phyloP scores from a whole-genome alignment of 2,113 vertebrate species.

The Crotalus horridus region DNA sequence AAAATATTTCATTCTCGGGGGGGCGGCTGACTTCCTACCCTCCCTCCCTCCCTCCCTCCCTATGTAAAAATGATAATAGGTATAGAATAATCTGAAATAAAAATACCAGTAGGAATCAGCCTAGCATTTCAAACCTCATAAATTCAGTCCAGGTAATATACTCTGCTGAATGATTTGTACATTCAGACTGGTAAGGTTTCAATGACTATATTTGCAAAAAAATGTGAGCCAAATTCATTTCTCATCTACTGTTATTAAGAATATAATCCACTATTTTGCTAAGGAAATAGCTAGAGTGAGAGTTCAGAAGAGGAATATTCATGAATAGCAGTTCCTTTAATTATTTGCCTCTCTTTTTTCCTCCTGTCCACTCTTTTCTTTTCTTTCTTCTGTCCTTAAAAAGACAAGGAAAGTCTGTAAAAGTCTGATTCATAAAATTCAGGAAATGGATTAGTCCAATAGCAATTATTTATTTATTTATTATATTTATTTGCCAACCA shows the following conservation, averaged over 20 bases:
- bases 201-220: background rate
- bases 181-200: background rate
- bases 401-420: background rate
- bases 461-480: background rate
- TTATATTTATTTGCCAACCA: background rate
- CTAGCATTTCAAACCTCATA: background rate
- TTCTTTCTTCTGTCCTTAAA: background rate
- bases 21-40: too few species aligned
- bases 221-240: background rate
- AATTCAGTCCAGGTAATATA: background rate
- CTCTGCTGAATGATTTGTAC: background rate
- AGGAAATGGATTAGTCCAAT: background rate
- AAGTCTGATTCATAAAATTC: background rate
- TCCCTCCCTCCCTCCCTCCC: background rate
- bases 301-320: background rate
- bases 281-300: background rate
- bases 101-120: background rate
- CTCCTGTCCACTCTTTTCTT: background rate
- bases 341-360: background rate
- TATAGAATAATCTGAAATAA: background rate
- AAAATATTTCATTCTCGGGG: too few species aligned
- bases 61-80: background rate
- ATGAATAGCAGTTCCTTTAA: background rate
- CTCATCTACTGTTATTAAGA: background rate
- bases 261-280: background rate